phyloP scores from a whole-genome alignment of 1,140 invertebrate genomes.

The Stegodyphus dumicola region DNA sequence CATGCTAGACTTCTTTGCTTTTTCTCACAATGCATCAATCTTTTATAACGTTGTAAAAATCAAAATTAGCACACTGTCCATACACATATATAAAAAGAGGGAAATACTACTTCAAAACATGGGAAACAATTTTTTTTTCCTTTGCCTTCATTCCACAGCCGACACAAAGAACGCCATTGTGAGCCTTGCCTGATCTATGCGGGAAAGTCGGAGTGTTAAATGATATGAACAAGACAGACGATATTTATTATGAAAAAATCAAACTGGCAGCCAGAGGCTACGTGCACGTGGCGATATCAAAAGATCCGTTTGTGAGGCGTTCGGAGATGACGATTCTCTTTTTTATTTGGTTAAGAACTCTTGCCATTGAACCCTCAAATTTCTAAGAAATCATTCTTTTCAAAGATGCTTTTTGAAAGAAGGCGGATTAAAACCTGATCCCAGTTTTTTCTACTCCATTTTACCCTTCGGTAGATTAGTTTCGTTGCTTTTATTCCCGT shows the following conservation, averaged over 20 bases:
- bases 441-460: background rate
- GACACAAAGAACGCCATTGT: no score
- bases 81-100: no score
- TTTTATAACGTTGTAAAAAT: no score
- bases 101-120: no score
- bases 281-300: constrained; percentile 17
- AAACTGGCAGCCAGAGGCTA: background rate
- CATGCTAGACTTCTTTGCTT: no score
- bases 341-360: background rate
- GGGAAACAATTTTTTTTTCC: no score
- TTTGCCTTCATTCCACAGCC: no score
- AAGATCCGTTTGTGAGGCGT: background rate
- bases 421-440: constrained; percentile 10
- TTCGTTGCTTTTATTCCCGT: no score
- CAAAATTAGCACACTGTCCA: no score
- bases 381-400: constrained; percentile 19
- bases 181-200: no score
- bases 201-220: constrained; percentile 8
- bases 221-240: constrained; percentile 12
- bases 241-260: constrained; percentile 23
- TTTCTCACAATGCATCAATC: no score
- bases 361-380: constrained; percentile 14
- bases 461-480: no score
- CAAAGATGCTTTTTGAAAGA: background rate
- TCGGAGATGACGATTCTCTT: constrained; percentile 4